These are phyloP conservation scores for Apostichopus parvimensis DNA, from an alignment of 35 echinoderm and acorn worm genomes.

Conservation along the genomic window DNA sequence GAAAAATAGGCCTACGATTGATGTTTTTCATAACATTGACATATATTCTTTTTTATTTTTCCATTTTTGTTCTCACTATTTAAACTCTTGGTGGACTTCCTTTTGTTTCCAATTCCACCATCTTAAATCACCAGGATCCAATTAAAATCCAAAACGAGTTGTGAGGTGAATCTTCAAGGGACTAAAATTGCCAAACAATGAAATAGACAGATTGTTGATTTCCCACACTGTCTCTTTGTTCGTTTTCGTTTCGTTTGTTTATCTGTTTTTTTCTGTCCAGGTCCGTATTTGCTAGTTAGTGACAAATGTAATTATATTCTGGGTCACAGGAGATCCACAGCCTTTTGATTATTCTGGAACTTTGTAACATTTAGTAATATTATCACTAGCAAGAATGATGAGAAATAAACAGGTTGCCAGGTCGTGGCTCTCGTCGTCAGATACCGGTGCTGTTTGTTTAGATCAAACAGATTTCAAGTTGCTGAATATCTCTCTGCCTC, in stretches of 20 bases:
- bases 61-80: too few relatives aligned
- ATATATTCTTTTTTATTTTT: too few relatives aligned
- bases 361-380: too few relatives aligned
- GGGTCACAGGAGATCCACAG: not conserved
- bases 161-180: not conserved
- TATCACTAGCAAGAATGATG: not conserved
- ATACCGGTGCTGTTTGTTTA: not conserved
- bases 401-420: constrained; percentile 33
- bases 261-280: not conserved
- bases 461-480: not conserved
- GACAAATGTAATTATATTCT: not conserved
- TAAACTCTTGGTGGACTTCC: not conserved
- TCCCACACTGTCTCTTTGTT: not conserved
- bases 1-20: too few relatives aligned
- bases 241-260: not conserved
- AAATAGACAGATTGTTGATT: not conserved
- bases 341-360: too few relatives aligned
- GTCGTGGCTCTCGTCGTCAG: not conserved
- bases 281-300: not conserved
- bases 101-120: not conserved
- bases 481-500: too few relatives aligned
- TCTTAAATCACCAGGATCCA: not conserved
- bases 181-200: not conserved
- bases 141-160: not conserved
- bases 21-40: too few relatives aligned